Evolutionary conservation across 1,140 invertebrate species (phyloP).

Genomic region (Neotoxoptera formosana): DNA sequence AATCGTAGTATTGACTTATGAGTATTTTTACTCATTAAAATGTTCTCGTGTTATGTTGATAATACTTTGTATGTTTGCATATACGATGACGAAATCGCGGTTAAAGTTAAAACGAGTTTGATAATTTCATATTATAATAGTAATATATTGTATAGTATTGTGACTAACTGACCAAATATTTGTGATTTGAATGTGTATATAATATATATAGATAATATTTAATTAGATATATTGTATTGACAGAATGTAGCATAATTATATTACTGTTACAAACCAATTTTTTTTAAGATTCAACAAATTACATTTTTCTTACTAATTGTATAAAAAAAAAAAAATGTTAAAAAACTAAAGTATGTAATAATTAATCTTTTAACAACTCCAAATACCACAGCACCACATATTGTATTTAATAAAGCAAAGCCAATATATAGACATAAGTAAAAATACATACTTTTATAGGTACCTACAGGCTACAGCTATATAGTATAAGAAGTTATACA

Average conservation of each 20-base stretch:
- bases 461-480: too few relatives aligned
- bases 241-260: neutral
- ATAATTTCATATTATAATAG: neutral
- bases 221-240: neutral
- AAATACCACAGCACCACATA: neutral
- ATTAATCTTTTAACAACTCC: neutral
- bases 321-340: neutral
- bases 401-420: neutral
- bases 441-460: too few relatives aligned
- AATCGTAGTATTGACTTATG: neutral
- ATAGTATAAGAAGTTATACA: too few relatives aligned
- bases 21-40: neutral
- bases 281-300: neutral
- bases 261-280: neutral
- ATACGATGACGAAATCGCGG: neutral
- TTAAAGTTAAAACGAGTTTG: neutral
- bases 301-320: neutral
- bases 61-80: neutral
- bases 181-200: neutral
- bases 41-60: neutral
- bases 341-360: neutral
- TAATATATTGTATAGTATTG: too few relatives aligned
- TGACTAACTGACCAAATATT: neutral
- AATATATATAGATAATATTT: neutral
- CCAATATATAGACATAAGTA: too few relatives aligned